Percentiles rank a stretch among this genome's conserved stretches.
phyloP scores from a whole-genome alignment of 2,797 vertebrate genomes.

The Nannoperca obscura region DNA sequence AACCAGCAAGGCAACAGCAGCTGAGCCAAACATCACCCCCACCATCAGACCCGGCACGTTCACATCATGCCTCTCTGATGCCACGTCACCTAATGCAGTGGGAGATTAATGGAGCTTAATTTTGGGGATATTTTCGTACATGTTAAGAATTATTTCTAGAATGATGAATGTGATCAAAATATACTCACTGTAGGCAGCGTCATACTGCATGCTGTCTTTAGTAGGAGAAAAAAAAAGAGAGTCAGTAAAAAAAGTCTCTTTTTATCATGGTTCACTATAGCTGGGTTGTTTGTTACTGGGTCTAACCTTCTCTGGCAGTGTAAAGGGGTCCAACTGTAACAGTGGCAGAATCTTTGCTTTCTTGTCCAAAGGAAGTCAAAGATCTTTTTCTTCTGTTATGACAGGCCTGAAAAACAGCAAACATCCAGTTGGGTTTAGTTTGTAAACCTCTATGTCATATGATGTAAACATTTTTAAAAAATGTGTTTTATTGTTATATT shows the following conservation, averaged over 20 bases:
- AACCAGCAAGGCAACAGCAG: constrained; percentile 69
- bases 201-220: constrained; percentile 37
- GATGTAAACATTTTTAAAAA: neutral
- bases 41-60: constrained; percentile 70
- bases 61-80: constrained; percentile 16
- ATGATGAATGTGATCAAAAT: constrained; percentile 1
- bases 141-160: neutral
- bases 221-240: neutral
- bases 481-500: neutral
- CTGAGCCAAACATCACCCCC: constrained; percentile 75
- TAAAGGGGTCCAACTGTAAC: constrained; percentile 82
- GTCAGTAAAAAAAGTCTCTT: neutral
- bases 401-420: constrained; percentile 71
- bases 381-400: constrained; percentile 73
- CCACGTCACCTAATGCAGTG: constrained; percentile 47
- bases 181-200: constrained; percentile 68
- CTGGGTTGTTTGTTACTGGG: neutral
- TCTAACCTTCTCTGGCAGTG: constrained; percentile 61
- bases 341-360: constrained; percentile 71
- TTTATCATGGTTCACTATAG: neutral
- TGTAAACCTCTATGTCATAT: neutral
- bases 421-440: neutral
- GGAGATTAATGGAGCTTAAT: constrained; percentile 10
- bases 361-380: constrained; percentile 68
- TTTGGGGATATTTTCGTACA: neutral